Conservation (phyloP, 2,888 invertebrate genomes). For the Nowickia ferox region DNA sequence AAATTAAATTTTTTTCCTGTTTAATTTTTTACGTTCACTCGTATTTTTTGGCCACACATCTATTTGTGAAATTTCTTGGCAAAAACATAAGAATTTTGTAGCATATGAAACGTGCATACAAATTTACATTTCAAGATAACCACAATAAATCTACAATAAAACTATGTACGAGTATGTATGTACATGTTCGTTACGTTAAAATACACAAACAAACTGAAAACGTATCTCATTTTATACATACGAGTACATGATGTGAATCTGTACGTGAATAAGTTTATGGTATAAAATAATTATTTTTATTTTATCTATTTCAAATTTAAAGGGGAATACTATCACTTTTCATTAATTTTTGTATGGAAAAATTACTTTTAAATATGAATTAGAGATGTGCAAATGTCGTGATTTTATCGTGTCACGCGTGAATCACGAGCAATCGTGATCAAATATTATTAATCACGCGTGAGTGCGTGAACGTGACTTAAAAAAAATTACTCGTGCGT, state of each 20-base stretch:
- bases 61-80: constrained; percentile 64
- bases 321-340: too few species aligned
- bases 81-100: constrained; percentile 52
- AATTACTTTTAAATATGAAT: too few species aligned
- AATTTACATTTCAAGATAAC: constrained; percentile 27
- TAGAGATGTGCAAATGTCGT: too few species aligned
- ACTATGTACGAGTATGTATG: background rate
- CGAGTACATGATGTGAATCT: background rate
- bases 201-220: background rate
- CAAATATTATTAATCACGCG: too few species aligned
- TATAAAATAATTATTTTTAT: constrained; percentile 25
- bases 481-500: too few species aligned
- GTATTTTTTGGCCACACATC: constrained; percentile 40
- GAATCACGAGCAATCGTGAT: too few species aligned
- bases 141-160: constrained; percentile 1
- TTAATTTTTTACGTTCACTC: constrained; percentile 35
- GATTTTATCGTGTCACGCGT: too few species aligned
- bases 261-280: constrained; percentile 12
- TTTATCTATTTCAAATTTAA: too few species aligned
- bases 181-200: background rate
- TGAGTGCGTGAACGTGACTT: too few species aligned
- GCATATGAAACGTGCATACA: constrained; percentile 36
- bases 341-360: too few species aligned
- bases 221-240: background rate
- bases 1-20: constrained; percentile 25